A percentile compares a stretch with the other conserved stretches of the same genome.
Evolutionary conservation across 2,888 invertebrate species (phyloP).

Genomic region (Synergus umbraculus): DNA sequence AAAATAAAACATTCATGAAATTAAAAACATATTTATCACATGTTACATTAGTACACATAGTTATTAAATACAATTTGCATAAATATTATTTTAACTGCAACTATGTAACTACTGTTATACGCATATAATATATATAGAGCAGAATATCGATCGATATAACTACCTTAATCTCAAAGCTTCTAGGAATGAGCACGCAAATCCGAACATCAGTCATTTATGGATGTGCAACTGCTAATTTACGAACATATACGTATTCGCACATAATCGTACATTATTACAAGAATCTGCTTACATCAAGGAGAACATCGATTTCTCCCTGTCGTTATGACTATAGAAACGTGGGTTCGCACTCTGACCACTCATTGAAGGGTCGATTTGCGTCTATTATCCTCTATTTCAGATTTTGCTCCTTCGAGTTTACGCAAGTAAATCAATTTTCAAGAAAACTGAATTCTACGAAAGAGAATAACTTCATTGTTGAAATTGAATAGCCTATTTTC

Average conservation of each 20-base stretch:
- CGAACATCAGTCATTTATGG: constrained; percentile 5
- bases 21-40: too few species aligned
- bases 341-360: not conserved
- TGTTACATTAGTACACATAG: not conserved
- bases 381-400: not conserved
- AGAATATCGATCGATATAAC: constrained; percentile 8
- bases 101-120: too few species aligned
- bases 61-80: not conserved
- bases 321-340: constrained; percentile 4
- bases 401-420: not conserved
- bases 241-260: constrained; percentile 58
- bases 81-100: too few species aligned
- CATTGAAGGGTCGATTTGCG: not conserved
- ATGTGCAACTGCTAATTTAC: constrained; percentile 61
- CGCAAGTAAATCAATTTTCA: not conserved
- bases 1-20: too few species aligned
- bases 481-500: too few species aligned
- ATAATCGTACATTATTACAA: constrained; percentile 62
- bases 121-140: not conserved
- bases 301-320: constrained; percentile 42
- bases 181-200: constrained; percentile 30
- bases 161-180: constrained; percentile 35
- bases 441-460: too few species aligned
- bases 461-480: too few species aligned
- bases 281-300: constrained; percentile 10